phyloP scores from a whole-genome alignment of 2,113 vertebrate species.

The Engraulis encrasicolus region DNA sequence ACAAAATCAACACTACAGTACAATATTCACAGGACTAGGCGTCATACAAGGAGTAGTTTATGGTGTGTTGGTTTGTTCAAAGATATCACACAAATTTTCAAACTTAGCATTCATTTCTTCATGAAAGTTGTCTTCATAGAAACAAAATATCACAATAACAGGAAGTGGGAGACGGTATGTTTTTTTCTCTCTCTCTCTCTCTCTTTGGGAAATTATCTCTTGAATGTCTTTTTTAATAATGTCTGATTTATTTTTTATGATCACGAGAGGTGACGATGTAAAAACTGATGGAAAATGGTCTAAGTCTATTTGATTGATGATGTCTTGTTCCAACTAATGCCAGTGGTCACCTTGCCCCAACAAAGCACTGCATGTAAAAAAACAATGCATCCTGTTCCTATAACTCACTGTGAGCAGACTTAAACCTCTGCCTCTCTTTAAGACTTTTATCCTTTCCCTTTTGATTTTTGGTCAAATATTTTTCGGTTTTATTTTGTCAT shows the following conservation, averaged over 20 bases:
- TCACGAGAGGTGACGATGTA: constrained; percentile 77
- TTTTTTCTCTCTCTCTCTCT: neutral
- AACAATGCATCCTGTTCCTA: constrained; percentile 82
- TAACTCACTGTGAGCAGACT: constrained; percentile 84
- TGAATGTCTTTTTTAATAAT: constrained; percentile 68
- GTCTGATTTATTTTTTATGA: constrained; percentile 78
- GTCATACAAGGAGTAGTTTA: neutral
- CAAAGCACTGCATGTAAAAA: constrained; percentile 82
- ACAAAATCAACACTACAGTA: neutral
- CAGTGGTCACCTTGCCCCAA: constrained; percentile 70
- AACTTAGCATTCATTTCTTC: neutral
- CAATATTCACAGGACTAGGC: neutral
- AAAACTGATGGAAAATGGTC: constrained; percentile 61
- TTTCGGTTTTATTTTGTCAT: constrained; percentile 66
- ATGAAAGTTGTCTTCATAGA: neutral
- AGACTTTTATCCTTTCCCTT: constrained; percentile 31
- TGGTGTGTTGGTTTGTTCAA: neutral
- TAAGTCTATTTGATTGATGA: constrained; percentile 77
- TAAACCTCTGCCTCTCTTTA: constrained; percentile 75
- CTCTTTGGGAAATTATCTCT: constrained; percentile 49
- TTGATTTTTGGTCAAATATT: constrained; percentile 39
- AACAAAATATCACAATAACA: neutral
- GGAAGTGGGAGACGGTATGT: constrained; percentile 7
- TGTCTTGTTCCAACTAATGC: constrained; percentile 78
- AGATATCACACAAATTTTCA: neutral